These are phyloP conservation scores for Rhadina sibilatrix DNA, from an alignment of 2,113 vertebrate genomes.

Conservation along the genomic window DNA sequence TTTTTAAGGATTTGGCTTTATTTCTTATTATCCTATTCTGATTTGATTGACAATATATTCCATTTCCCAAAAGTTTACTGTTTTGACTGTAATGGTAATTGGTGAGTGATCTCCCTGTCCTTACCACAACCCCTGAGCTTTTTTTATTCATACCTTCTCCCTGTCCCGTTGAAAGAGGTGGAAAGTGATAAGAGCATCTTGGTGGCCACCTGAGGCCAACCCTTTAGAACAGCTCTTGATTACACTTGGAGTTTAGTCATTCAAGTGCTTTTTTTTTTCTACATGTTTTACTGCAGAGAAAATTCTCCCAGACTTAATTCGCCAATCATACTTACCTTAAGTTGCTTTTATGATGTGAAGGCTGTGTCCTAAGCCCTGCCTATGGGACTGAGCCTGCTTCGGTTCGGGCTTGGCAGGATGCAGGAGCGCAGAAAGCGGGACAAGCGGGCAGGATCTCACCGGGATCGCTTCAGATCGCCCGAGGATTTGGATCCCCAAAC, in stretches of 20 bases:
- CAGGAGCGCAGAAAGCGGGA: neutral
- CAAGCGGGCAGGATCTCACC: neutral
- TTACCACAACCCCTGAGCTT: rapidly evolving
- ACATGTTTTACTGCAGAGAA: neutral
- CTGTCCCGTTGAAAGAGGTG: rapidly evolving
- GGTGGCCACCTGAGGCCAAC: neutral
- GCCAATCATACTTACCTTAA: neutral
- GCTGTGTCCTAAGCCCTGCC: rapidly evolving
- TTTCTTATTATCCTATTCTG: neutral
- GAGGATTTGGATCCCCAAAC: neutral
- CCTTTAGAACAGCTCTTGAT: neutral
- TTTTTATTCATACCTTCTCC: neutral
- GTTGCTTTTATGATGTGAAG: rapidly evolving
- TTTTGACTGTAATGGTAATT: rapidly evolving
- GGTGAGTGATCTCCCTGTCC: neutral
- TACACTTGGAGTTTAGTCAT: neutral
- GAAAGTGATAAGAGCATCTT: rapidly evolving
- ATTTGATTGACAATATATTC: neutral
- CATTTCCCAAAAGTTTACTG: neutral
- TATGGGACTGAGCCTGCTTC: rapidly evolving
- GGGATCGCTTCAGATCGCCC: neutral
- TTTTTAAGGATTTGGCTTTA: neutral
- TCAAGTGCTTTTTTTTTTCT: neutral
- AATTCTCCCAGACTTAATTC: neutral
- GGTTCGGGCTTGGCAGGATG: rapidly evolving